Conservation (phyloP, 1,140 invertebrate species). For the Cotesia glomerata region DNA sequence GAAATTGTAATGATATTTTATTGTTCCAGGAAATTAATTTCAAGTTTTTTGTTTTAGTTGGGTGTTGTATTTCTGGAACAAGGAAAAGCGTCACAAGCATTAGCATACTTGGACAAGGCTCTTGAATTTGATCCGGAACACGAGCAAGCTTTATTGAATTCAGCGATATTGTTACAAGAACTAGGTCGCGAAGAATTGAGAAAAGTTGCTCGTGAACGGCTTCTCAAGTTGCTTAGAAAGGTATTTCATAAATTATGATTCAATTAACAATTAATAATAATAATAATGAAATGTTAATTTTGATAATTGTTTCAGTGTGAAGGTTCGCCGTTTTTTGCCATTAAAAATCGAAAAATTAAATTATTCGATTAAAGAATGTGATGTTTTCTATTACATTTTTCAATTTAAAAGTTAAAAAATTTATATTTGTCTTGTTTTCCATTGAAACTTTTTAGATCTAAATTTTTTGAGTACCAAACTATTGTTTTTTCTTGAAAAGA, state of each 20-base stretch:
- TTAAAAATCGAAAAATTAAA: no score
- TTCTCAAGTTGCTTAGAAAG: conserved; percentile 82
- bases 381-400: no score
- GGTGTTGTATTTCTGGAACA: conserved; percentile 94
- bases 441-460: no score
- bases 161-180: conserved; percentile 92
- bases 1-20: no score
- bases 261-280: conserved; percentile 23
- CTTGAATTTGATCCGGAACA: conserved; percentile 93
- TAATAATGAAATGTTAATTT: not conserved
- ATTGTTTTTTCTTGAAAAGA: no score
- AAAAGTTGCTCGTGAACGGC: conserved; percentile 77
- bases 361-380: no score
- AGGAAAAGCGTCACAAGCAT: conserved; percentile 87
- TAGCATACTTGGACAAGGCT: conserved; percentile 92
- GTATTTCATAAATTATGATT: conserved; percentile 51
- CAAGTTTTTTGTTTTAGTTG: conserved; percentile 67
- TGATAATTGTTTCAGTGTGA: not conserved
- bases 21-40: no score
- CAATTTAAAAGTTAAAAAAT: no score
- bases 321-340: no score
- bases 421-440: no score
- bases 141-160: conserved; percentile 93
- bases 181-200: conserved; percentile 79
- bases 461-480: no score